Base-by-base conservation (phyloP, 2,888 invertebrate genomes). In the Eumacrocentrus americanus region DNA sequence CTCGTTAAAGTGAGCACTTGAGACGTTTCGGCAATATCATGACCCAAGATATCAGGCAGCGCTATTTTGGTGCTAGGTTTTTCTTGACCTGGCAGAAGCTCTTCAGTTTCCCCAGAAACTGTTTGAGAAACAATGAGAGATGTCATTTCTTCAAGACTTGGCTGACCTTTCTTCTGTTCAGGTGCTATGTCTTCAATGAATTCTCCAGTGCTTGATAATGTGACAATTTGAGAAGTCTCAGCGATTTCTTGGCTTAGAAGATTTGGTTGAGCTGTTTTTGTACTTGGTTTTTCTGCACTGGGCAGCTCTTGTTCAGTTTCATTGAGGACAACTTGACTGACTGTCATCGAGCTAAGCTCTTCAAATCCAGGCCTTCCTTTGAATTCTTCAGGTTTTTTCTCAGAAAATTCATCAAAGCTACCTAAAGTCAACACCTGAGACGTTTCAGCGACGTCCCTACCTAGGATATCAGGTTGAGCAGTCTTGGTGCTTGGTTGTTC, bases 21-120 rank as follows among this genome's bases (percentile, higher is more conserved):
- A 22, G 73, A 69, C 51, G 79, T 77, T 65, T 81, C 73, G 3
- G 80, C 78, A 48, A 79, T 72, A 64, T 79, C 77, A 58, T 75
- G 72, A 14, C 74, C 72, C 0, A 42, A 55, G 4, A 71, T 47
- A 56, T 67, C 63, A n/a, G 73, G 67, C 57, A 61, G 61, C 4
- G 75, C 75, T 37, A 61, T 67, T 23, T 64, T 67, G 29, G 62
- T 53, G 16, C 35, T 52, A 1, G 68, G 70, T 42, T 66, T 57
- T 54, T 66, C 57, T 11, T 46, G 46, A 25, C 65, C 56, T 0
- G 44, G 52, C 25, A 74, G 56, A 6, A 64, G 18, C 18, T 65
- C 47, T 58, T 73, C 76, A 4, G 63, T 38, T 57, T 77, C 77
- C 47, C 69, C 69, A 3, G 66, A 61, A 3, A 70, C 40, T n/a